Evolutionary conservation across 2,888 invertebrate species (phyloP), one percentile per base, ranked within the genome.

Genomic region (Meganola albula): DNA sequence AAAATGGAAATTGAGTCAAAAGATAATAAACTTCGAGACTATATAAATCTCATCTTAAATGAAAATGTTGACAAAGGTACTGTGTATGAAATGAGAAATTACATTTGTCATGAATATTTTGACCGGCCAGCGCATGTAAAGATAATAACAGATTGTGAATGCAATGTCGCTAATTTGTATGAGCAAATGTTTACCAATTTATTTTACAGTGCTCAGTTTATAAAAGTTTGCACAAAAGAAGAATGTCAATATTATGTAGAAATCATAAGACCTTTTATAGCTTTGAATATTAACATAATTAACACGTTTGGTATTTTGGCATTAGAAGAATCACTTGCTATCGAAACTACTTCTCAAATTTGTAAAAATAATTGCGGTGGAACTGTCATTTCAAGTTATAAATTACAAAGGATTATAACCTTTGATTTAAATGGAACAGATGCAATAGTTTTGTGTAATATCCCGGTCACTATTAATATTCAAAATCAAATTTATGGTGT

Each of bases 401-500:
- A 36, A 27, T 31, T 31, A 36, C 31, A 36, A 31, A 36, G 11
- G 31, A 34, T 34, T 30, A 36, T 31, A 31, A 27, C 31, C 24
- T 36, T 36, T 36, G 36, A 31, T 36, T 31, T 31, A 27, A 36
- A 36, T 36, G 36, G 36, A 36, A 36, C 36, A 36, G 31, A 36
- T 13, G 27, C 31, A 36, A 36, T 36, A 13, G 31, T 36, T 31
- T 36, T 36, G 31, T 36, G 35, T 36, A 31, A 36, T 36, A 31
- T 36, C 35, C 35, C 35, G 35, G 35, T 31, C 35, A 36, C 35
- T 36, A 36, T 36, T 36, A 36, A 36, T 36, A 36, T 36, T 36
- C 12, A 31, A 31, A 36, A 36, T 13, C 35, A 36, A 36, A 35
- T 27, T 27, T 35, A 36, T 31, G 31, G 26, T 31, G 27, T 36